A percentile compares a stretch with the other conserved stretches of the same genome.
Conservation (phyloP, 2,113 vertebrate species). For the Cariama cristata region DNA sequence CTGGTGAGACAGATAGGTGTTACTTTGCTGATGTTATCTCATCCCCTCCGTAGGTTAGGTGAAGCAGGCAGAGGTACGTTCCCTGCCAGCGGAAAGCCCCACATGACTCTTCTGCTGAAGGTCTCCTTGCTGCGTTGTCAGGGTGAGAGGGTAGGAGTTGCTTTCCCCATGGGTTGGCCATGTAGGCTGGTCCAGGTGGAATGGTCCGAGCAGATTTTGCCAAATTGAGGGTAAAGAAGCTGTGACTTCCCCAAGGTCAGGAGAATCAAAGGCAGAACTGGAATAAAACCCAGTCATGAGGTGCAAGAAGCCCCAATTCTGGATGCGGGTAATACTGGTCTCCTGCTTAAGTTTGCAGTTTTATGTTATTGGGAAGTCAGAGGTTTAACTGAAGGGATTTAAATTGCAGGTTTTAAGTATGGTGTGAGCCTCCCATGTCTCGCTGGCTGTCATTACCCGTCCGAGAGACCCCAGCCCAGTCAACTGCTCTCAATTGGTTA, state of each 20-base stretch:
- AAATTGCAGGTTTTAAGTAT: background rate
- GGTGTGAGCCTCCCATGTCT: background rate
- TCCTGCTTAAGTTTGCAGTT: background rate
- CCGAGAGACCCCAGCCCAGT: background rate
- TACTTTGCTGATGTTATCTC: background rate
- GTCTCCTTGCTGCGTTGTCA: background rate
- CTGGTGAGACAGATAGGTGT: background rate
- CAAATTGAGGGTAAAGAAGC: background rate
- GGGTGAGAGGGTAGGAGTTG: background rate
- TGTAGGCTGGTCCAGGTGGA: background rate
- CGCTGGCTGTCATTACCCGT: fast-evolving
- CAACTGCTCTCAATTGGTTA: background rate
- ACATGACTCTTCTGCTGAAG: fast-evolving
- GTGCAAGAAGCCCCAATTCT: background rate
- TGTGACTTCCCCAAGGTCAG: background rate
- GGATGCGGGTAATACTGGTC: background rate
- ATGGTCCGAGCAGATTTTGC: background rate
- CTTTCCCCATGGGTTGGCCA: fast-evolving
- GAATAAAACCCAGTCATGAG: fast-evolving
- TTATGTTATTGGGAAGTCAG: background rate
- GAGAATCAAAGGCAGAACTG: background rate
- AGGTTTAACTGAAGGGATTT: background rate
- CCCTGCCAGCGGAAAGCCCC: background rate
- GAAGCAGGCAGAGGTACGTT: fast-evolving
- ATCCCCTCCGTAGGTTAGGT: fast-evolving